phyloP scores from a whole-genome alignment of 2,113 vertebrate species.

The Paradoxurus hermaphroditus region DNA sequence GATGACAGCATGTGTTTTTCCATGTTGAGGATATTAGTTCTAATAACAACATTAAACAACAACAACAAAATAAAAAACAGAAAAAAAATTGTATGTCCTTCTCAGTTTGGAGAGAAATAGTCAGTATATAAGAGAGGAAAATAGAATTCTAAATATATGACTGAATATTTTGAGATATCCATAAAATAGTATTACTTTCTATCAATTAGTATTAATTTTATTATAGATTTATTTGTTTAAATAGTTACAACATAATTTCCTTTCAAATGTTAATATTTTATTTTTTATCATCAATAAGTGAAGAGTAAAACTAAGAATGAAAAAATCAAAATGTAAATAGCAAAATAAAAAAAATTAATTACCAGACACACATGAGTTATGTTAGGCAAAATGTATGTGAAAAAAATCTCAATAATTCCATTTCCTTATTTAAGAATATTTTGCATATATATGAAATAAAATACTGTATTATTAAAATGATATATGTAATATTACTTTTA shows the following conservation, averaged over 20 bases:
- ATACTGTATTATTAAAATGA: not conserved
- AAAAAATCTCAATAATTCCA: not conserved
- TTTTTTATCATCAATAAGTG: not conserved
- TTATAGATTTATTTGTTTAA: not conserved
- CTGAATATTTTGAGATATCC: not conserved
- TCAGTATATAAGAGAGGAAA: not conserved
- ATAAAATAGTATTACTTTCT: not conserved
- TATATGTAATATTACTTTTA: not conserved
- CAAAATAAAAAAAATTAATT: not conserved
- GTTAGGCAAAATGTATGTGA: not conserved
- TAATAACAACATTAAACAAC: not conserved
- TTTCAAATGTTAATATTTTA: not conserved
- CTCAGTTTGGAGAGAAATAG: not conserved
- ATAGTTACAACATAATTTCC: not conserved
- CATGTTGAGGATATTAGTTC: not conserved
- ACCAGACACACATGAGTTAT: not conserved
- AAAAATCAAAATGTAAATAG: not conserved
- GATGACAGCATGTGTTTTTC: not conserved
- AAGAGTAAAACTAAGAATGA: not conserved
- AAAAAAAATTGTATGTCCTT: not conserved
- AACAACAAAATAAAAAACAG: too few relatives aligned
- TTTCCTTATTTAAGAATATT: not conserved
- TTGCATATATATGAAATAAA: not conserved
- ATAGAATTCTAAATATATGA: not conserved
- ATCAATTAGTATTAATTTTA: rapidly evolving